Base-by-base conservation (phyloP, 2,888 invertebrate species). In the Biston stratarius region DNA sequence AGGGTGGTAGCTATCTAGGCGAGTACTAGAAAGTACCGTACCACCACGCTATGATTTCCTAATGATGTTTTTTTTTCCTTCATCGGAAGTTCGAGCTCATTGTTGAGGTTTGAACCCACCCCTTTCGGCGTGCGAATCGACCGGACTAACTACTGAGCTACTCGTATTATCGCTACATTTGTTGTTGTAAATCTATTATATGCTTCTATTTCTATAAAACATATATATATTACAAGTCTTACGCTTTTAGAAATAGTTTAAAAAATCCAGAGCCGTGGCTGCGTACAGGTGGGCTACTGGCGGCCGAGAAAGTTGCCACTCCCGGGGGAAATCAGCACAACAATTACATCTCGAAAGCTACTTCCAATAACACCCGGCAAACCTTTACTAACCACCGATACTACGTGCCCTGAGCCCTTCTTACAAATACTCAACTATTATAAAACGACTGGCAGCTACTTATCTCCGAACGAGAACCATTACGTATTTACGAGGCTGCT, bases 321-420 rank as follows among this genome's bases (percentile, higher is more conserved):
- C 93, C 83, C 91, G 49, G 70, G 93, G 93, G 93, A 93, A 93
- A 93, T 93, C 92, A 92, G 77, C 86, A 83, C 87, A 86, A 91
- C 93, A 93, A 93, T 93, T 91, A 92, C 91, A 90, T 87, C 87
- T 84, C 86, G 84, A 90, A 90, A 85, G 87, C 87, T 86, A 83
- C 84, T 87, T 84, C 88, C 88, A 90, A 91, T 90, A 91, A 84
- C 86, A 87, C 82, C 81, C 80, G 77, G 77, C 81, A 81, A 88
- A 85, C 83, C 85, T 88, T 89, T 86, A 85, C 88, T 87, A 83
- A 83, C 83, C 72, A 64, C 77, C 77, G 73, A 76, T 78, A 78
- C 76, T 75, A 81, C 76, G 74, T 78, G 78, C 75, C 80, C 76
- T 73, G 76, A 75, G 52, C 64, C 71, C 71, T 48, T 69, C 71